Evolutionary conservation across 2,797 vertebrate genomes (phyloP).

Genomic region (Peromyscus eremicus): DNA sequence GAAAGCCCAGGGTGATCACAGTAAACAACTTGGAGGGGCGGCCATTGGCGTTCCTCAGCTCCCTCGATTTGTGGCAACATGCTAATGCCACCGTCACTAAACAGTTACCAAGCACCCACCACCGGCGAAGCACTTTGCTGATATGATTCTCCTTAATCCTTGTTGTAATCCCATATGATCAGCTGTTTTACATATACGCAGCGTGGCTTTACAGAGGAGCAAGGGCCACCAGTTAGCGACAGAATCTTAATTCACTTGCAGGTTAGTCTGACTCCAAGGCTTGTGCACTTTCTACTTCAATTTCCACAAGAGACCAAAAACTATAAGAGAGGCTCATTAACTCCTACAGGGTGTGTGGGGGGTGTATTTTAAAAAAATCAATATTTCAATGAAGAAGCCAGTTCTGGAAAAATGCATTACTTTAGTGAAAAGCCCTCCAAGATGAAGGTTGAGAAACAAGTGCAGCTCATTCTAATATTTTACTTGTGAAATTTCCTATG

Average conservation of each 20-base stretch:
- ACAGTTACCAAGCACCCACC: not conserved
- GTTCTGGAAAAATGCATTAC: conserved; percentile 3
- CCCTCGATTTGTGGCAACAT: not conserved
- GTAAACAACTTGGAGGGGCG: not conserved
- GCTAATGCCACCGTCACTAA: not conserved
- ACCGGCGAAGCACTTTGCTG: not conserved
- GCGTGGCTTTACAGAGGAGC: not conserved
- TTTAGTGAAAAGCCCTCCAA: conserved; percentile 27
- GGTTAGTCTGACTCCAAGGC: not conserved
- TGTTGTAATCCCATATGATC: not conserved
- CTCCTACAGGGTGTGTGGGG: not conserved
- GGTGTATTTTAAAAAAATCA: conserved; percentile 20
- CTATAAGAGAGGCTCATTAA: conserved; percentile 26
- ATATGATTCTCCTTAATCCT: not conserved
- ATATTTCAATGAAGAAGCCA: conserved; percentile 62
- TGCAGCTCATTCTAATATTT: conserved; percentile 28
- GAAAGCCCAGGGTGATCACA: conserved; percentile 18
- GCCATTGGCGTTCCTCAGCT: not conserved
- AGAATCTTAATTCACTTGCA: conserved; percentile 26
- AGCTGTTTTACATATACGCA: not conserved
- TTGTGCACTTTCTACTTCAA: not conserved
- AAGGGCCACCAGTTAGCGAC: not conserved
- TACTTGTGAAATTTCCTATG: conserved; percentile 8
- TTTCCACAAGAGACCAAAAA: not conserved
- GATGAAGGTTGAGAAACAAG: conserved; percentile 39